Evolutionary conservation across 2,888 invertebrate genomes (phyloP).

Genomic region (Agapostemon virescens): DNA sequence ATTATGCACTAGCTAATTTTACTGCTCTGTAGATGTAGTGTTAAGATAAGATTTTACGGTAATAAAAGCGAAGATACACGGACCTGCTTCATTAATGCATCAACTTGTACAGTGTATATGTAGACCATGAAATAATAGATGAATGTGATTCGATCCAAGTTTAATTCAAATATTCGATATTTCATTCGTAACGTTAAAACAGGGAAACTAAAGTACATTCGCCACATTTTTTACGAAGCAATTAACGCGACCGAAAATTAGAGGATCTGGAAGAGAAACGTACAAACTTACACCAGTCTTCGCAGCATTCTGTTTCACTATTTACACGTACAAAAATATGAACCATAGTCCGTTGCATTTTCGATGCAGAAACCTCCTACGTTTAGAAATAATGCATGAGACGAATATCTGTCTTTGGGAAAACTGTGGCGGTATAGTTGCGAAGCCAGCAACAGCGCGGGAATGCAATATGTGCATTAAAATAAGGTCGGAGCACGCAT

Average conservation of each 20-base stretch:
- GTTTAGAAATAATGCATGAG: background rate
- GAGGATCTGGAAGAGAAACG: background rate
- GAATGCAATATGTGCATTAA: background rate
- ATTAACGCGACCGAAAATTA: background rate
- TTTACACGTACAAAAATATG: background rate
- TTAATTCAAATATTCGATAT: background rate
- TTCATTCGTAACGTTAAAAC: background rate
- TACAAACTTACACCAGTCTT: background rate
- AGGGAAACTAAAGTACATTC: background rate
- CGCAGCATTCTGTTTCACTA: background rate
- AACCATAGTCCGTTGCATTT: background rate
- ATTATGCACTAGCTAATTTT: no score
- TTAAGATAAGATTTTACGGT: no score
- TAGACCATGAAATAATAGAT: background rate
- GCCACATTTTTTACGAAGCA: background rate
- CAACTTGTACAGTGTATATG: background rate
- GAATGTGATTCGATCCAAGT: background rate
- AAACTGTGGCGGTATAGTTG: background rate
- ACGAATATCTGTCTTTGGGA: background rate
- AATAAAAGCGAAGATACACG: no score
- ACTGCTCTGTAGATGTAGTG: no score
- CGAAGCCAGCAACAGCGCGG: background rate
- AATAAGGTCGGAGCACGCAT: slow-evolving; percentile 9
- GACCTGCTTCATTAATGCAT: background rate
- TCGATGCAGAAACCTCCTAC: background rate